A percentile compares a stretch with the other conserved stretches of the same genome.
Conservation (phyloP, 2,888 invertebrate species). For the Tigriopus californicus region DNA sequence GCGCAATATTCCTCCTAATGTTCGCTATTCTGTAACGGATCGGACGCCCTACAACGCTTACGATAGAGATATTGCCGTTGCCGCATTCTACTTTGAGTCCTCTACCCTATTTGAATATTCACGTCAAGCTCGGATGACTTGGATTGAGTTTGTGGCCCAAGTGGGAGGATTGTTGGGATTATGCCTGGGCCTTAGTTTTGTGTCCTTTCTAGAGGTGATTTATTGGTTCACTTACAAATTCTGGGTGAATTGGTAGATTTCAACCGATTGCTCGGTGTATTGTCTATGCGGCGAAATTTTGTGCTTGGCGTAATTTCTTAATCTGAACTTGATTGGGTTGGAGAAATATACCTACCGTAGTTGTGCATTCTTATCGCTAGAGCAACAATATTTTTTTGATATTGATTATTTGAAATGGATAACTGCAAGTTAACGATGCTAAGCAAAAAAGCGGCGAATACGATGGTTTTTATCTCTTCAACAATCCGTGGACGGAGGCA, state of each 20-base stretch:
- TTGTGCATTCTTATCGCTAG: too few species aligned
- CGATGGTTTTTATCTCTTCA: too few species aligned
- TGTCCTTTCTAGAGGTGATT: slow-evolving; percentile 5
- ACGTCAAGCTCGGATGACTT: slow-evolving; percentile 3
- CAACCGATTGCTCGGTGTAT: too few species aligned
- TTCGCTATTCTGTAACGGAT: not conserved
- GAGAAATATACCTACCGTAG: too few species aligned
- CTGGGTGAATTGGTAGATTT: not conserved
- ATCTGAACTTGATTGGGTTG: too few species aligned
- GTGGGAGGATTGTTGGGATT: slow-evolving; percentile 12
- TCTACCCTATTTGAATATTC: slow-evolving; percentile 4
- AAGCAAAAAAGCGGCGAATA: too few species aligned
- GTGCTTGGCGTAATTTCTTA: too few species aligned
- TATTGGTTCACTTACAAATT: slow-evolving; percentile 2
- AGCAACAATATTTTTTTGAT: too few species aligned
- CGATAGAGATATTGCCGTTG: slow-evolving; percentile 13
- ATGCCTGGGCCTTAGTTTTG: slow-evolving; percentile 11
- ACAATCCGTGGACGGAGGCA: too few species aligned
- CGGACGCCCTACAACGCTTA: not conserved
- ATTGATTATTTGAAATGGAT: too few species aligned
- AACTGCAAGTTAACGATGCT: too few species aligned
- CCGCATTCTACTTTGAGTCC: slow-evolving; percentile 4
- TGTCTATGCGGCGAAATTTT: too few species aligned
- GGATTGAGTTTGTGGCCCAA: slow-evolving; percentile 11
- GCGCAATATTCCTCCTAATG: not conserved